A percentile compares a stretch with the other conserved stretches of the same genome.
These are phyloP conservation scores for Chrysotoxum bicinctum DNA, from an alignment of 2,888 invertebrate genomes.

Conservation along the genomic window DNA sequence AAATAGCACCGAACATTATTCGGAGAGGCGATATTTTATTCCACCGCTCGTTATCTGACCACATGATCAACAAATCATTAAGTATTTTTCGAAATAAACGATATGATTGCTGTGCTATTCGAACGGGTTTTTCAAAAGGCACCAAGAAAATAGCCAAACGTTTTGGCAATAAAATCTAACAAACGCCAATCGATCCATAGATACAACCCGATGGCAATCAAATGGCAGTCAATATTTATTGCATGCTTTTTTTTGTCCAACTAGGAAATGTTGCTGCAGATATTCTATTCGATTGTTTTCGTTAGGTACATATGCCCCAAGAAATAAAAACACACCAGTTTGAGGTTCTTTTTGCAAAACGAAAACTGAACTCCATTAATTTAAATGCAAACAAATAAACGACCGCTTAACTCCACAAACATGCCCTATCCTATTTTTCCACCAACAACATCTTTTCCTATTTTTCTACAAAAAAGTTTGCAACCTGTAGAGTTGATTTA, in stretches of 20 bases:
- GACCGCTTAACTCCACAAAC: neutral
- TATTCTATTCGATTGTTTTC: conserved; percentile 28
- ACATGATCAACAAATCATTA: conserved; percentile 40
- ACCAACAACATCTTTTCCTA: too few relatives aligned
- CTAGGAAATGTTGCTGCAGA: neutral
- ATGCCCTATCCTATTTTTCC: neutral
- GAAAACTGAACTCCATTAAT: neutral
- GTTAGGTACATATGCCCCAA: conserved; percentile 22
- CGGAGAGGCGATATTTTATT: conserved; percentile 41
- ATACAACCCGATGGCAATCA: conserved; percentile 42
- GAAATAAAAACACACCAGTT: conserved; percentile 46
- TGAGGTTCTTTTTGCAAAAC: neutral
- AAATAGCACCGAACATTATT: too few relatives aligned
- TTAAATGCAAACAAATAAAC: conserved; percentile 1
- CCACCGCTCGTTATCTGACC: conserved; percentile 48
- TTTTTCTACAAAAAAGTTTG: neutral
- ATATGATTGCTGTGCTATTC: neutral
- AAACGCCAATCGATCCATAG: conserved; percentile 42
- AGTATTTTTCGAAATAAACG: conserved; percentile 42
- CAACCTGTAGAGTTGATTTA: conserved; percentile 23
- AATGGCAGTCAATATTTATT: conserved; percentile 66
- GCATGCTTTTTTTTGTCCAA: conserved; percentile 32
- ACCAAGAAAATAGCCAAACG: conserved; percentile 2
- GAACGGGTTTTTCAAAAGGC: conserved; percentile 23
- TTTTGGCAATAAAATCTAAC: conserved; percentile 18